These are phyloP conservation scores for Aix galericulata DNA, from an alignment of 2,113 vertebrate species.

Conservation along the genomic window DNA sequence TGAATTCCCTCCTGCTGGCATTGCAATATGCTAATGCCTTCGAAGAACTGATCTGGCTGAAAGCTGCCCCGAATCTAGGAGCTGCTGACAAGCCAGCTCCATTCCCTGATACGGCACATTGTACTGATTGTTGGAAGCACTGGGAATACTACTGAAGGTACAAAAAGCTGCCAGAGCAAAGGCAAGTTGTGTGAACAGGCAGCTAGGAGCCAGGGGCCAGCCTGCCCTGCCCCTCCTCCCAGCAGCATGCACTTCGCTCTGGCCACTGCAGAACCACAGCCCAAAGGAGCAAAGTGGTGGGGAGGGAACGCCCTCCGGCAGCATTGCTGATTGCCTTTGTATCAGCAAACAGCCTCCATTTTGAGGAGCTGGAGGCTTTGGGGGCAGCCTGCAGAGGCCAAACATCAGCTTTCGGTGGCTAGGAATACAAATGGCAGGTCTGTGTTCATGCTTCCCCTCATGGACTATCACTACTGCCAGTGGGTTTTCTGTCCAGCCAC, in stretches of 20 bases:
- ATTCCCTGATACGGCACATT: accelerated
- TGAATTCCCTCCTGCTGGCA: neutral
- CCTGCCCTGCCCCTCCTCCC: neutral
- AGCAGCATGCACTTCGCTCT: neutral
- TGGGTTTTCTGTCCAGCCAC: accelerated
- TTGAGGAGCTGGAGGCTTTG: neutral
- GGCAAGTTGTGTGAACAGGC: accelerated
- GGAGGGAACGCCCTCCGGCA: conserved; percentile 35
- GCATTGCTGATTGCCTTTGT: neutral
- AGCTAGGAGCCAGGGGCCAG: accelerated
- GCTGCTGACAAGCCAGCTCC: neutral
- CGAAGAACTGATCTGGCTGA: neutral
- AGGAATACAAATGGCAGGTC: neutral
- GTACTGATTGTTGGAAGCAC: accelerated
- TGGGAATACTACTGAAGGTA: accelerated
- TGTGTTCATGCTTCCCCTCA: accelerated
- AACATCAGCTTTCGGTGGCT: neutral
- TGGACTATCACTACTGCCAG: accelerated
- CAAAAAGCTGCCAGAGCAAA: neutral
- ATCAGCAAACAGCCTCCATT: conserved; percentile 33
- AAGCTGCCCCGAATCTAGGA: neutral
- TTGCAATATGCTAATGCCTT: too few species aligned
- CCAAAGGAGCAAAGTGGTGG: neutral
- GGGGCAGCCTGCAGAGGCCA: neutral
- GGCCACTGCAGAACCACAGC: neutral